Percentiles rank a stretch among this genome's conserved stretches.
phyloP scores from a whole-genome alignment of 2,888 invertebrate species.

The Mactromeris polynyma region DNA sequence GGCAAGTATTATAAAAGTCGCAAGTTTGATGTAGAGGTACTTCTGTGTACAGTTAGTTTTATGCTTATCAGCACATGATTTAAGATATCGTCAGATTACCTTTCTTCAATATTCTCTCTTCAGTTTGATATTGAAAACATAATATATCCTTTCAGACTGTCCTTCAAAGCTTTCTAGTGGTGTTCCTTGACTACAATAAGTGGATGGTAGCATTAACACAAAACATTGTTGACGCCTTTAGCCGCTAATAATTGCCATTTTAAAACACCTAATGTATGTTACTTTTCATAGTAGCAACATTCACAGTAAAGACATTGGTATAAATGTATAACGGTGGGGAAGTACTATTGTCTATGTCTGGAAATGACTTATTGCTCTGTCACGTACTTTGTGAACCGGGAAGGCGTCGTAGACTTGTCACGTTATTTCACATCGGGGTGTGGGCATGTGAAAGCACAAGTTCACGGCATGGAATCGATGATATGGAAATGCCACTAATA shows the following conservation, averaged over 20 bases:
- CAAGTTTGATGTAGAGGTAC: neutral
- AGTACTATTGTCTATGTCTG: too few relatives aligned
- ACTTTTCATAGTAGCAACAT: too few relatives aligned
- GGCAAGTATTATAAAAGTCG: neutral
- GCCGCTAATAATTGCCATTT: neutral
- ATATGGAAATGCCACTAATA: too few relatives aligned
- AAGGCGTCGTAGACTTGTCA: too few relatives aligned
- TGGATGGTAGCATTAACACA: neutral
- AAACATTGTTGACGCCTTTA: neutral
- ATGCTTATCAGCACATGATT: slow-evolving; percentile 2
- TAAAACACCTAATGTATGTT: neutral
- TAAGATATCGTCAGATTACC: neutral
- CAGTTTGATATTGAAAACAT: neutral
- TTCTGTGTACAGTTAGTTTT: neutral
- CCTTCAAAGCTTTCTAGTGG: slow-evolving; percentile 6
- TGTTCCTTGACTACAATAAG: neutral
- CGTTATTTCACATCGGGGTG: too few relatives aligned
- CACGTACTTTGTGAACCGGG: too few relatives aligned
- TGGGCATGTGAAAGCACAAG: too few relatives aligned
- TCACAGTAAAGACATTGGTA: too few relatives aligned
- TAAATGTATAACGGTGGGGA: too few relatives aligned
- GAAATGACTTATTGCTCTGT: too few relatives aligned
- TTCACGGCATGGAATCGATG: too few relatives aligned
- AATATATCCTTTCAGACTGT: neutral
- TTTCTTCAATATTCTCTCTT: neutral